Evolutionary conservation across 1,140 invertebrate genomes (phyloP), one percentile per base, ranked within the genome.

Genomic region (Apis laboriosa): DNA sequence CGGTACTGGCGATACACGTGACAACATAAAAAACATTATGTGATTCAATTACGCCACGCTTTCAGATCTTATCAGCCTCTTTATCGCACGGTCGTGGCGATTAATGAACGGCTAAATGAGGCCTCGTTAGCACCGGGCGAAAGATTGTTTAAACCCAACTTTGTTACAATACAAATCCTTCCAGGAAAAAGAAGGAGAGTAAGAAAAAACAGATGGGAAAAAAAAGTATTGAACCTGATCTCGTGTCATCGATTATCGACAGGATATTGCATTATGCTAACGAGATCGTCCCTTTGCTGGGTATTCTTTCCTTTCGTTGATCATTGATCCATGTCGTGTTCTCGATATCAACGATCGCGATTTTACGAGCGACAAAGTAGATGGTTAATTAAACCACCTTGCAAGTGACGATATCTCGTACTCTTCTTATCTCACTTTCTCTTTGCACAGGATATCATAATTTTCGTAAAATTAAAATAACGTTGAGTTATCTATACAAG

Each of bases 381-480:
- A 55, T 43, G 34, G 51, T 78, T 75, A 78, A 77, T 86, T 76
- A 58, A 70, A 53, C 12, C 63, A 82, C 15, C 51, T 79, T 66
- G 75, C 81, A 49, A 13, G 61, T 24, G 15, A 66, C 56, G 61
- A n/a, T 77, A 58, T 74, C 63, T 17, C 49, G 24, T 12, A 70
- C 12, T 21, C 24, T 51, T n/a, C 49, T n/a, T 34, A 24, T 9
- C 13, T 13, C 67, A 9, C 9, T 53, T 51, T 43, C 0, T 0
- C 3, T 12, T 1, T 9, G 60, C 55, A n/a, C 58, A 21, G n/a
- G 49, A 60, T 53, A 63, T 19, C 67, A 28, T 84, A 80, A 84
- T 87, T 68, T 49, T 80, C 64, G 21, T 74, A 66, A 76, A 82
- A 82, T 84, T 81, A 72, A 66, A 81, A 77, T 75, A 81, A 81